Base-by-base conservation (phyloP, 2,797 vertebrate genomes). In the Siniperca scherzeri region DNA sequence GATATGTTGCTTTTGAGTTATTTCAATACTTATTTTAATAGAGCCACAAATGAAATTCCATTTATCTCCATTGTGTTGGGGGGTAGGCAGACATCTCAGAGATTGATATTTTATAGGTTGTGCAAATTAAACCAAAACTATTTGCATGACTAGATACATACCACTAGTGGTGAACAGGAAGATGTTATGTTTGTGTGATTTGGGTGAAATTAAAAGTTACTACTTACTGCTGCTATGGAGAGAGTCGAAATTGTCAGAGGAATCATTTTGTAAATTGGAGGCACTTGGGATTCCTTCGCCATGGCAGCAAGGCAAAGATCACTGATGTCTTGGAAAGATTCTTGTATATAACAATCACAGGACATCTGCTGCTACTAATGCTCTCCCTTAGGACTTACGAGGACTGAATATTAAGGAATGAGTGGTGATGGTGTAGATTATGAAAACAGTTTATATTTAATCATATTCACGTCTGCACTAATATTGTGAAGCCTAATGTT, bases 361-460 rank as follows among this genome's bases (percentile, higher is more conserved):
- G 88, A 88, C 87, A 89, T 85, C 87, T 90, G 89, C 85, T 91
- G 86, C 79, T 74, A 70, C 85, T 87, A 83, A 91, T 84, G 68
- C 84, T 78, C 59, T 66, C 81, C 82, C 87, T 0, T 48, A 83
- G 85, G 88, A 87, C 57, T 61, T 4, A 59, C 48, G 21, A 66
- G 67, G 33, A 40, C 68, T 53, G 84, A 86, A 89, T 88, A 74
- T 74, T 81, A 82, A 88, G 62, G 25, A 69, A 82, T 10, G 60
- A 71, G 59, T 14, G 69, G 72, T 25, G 62, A 77, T 75, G 78
- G 72, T 60, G 46, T 21, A 8, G 44, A 81, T 75, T 83, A 50
- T 59, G 53, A 84, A 81, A 78, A 70, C 61, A 50, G 19, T 17
- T 72, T 69, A 61, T 64, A 36, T 57, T 70, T 73, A 33, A 83